Evolutionary conservation across 2,113 vertebrate genomes (phyloP).

Genomic region (Gymnorhina tibicen): DNA sequence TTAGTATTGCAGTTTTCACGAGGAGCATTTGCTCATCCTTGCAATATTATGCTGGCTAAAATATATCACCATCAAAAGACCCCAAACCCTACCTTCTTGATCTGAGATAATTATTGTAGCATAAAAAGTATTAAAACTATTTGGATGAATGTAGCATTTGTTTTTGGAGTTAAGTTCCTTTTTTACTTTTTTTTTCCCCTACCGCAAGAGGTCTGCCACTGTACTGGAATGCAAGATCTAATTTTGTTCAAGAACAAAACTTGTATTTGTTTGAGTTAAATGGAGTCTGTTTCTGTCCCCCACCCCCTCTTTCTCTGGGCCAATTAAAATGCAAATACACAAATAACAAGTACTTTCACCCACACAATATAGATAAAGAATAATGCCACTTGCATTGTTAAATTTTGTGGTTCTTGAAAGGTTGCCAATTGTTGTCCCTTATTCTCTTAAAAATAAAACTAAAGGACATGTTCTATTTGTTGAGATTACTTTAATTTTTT

Average conservation of each 20-base stretch:
- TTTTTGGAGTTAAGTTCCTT: not conserved
- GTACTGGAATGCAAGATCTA: not conserved
- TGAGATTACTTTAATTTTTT: not conserved
- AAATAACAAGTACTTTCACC: not conserved
- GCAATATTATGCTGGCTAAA: not conserved
- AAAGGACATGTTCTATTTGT: not conserved
- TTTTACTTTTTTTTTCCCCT: not conserved
- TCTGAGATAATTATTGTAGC: not conserved
- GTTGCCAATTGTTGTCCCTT: not conserved
- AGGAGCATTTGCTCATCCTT: not conserved
- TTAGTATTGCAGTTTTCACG: not conserved
- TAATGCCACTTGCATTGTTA: not conserved
- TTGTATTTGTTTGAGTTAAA: not conserved
- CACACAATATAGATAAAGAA: not conserved
- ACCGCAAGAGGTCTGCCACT: not conserved
- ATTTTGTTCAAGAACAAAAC: conserved; percentile 28
- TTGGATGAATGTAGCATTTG: not conserved
- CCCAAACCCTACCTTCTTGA: not conserved
- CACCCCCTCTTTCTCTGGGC: not conserved
- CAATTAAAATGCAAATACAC: not conserved
- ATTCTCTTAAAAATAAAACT: not conserved
- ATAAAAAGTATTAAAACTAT: not conserved
- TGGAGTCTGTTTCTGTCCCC: not conserved
- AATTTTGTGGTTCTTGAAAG: not conserved
- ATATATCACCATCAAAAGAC: not conserved